Conservation (phyloP, 2,888 invertebrate species). For the Onchidella celtica region DNA sequence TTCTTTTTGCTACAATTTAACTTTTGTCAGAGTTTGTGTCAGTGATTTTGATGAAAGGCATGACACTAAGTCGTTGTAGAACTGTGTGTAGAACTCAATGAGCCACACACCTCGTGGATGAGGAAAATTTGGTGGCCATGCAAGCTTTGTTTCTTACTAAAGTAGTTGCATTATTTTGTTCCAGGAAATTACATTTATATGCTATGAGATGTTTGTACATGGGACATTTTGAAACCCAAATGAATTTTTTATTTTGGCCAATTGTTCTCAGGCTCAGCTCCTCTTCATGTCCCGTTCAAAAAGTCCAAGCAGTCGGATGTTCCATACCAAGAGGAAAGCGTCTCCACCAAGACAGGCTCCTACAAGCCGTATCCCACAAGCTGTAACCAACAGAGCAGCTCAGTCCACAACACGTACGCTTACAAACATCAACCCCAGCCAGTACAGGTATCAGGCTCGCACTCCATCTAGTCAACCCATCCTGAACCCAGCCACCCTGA, state of each 20-base stretch:
- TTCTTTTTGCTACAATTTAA: too few species aligned
- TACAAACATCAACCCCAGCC: conserved; percentile 8
- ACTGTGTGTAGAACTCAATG: too few species aligned
- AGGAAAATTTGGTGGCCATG: too few species aligned
- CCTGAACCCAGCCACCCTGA: conserved; percentile 50
- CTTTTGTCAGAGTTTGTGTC: too few species aligned
- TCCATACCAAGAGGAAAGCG: background rate
- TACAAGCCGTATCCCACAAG: conserved; percentile 35
- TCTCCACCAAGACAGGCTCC: conserved; percentile 6
- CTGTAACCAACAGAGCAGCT: background rate
- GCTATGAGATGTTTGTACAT: background rate
- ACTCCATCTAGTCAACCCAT: conserved; percentile 21
- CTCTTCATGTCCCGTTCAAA: conserved; percentile 61
- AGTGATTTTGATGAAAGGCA: too few species aligned
- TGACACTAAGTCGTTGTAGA: too few species aligned
- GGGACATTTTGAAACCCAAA: background rate
- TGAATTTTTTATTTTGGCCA: conserved; percentile 13
- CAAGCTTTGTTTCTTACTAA: too few species aligned
- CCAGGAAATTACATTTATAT: background rate
- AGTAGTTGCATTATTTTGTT: too few species aligned
- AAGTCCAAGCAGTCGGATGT: background rate
- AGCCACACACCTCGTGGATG: too few species aligned
- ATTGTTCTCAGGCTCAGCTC: conserved; percentile 62
- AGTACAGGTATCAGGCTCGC: background rate
- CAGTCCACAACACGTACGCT: background rate